Evolutionary conservation across 2,797 vertebrate species (phyloP), one percentile per base, ranked within the genome.

Genomic region (Pangasius djambal): DNA sequence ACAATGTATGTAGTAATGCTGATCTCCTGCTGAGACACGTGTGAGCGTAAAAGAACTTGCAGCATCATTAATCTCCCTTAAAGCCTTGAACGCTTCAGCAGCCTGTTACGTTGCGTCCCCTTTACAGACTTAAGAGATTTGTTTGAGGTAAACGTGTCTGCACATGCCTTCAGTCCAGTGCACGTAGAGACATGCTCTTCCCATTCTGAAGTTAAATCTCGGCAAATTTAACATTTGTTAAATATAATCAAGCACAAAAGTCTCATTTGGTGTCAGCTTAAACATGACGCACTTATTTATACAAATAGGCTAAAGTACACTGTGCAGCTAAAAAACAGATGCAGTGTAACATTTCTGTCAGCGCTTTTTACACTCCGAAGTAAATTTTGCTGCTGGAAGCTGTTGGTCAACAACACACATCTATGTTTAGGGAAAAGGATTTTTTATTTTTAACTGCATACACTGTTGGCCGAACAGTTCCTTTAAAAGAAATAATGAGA

Each of bases 121-220:
- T 83, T 63, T 2, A 83, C 59, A 65, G 37, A 83, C 59, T 48
- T n/a, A 44, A 63, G 61, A n/a, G 82, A 83, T 65, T 65, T 65
- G 37, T 65, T 63, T 18, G 25, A 44, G 59, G 37, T 65, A 65
- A 65, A 65, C n/a, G 57, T 16, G 82, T 48, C 40, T 18, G 55
- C 34, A 61, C 79, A 82, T 25, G 34, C 5, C 55, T 61, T 8
- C 5, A 15, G 9, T 61, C 12, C 18, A 82, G 55, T 25, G 10
- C 31, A 34, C 31, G 8, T 1, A 55, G 50, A 79, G 31, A 82
- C 12, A 59, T 12, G 8, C 10, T 13, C 55, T 52, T 18, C 75
- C 28, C 28, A 8, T 48, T 79, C n/a, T 18, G 75, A 55, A 18
- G 50, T 78, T 20, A 52, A n/a, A 18, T 9, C 40, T 40, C 4